A percentile compares a stretch with the other conserved stretches of the same genome.
Evolutionary conservation across 2,113 vertebrate genomes (phyloP).

Genomic region (Phyllopteryx taeniolatus): DNA sequence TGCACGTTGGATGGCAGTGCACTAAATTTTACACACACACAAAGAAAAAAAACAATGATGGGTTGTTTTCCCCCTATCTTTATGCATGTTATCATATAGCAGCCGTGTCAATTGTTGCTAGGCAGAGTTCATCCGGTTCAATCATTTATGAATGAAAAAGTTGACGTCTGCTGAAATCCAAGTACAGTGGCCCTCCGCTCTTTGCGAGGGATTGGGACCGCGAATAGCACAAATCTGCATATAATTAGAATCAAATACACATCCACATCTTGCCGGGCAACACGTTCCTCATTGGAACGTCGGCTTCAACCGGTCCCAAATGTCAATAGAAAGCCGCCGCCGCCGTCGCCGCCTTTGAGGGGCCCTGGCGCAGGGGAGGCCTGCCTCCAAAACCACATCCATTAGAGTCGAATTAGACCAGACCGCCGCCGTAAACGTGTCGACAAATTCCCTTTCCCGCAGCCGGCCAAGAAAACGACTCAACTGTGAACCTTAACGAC

Average conservation of each 20-base stretch:
- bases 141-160: too few species aligned
- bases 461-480: slow-evolving; percentile 18
- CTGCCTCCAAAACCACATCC: slow-evolving; percentile 41
- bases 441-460: slow-evolving; percentile 39
- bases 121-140: neutral
- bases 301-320: slow-evolving; percentile 31
- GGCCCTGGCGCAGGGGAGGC: slow-evolving; percentile 13
- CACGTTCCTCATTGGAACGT: slow-evolving; percentile 43
- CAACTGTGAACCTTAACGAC: slow-evolving; percentile 17
- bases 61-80: neutral
- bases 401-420: slow-evolving; percentile 45
- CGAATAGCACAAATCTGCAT: too few species aligned
- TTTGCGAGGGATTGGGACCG: too few species aligned
- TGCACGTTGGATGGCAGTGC: too few species aligned
- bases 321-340: slow-evolving; percentile 45
- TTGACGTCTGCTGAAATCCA: too few species aligned
- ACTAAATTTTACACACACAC: slow-evolving; percentile 22
- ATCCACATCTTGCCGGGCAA: too few species aligned
- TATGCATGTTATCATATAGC: too few species aligned
- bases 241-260: too few species aligned
- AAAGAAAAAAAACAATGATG: slow-evolving; percentile 15
- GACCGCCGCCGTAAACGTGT: slow-evolving; percentile 43
- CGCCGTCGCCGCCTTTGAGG: slow-evolving; percentile 40
- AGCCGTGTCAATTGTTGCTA: neutral
- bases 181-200: too few species aligned